Evolutionary conservation across 2,113 vertebrate genomes (phyloP), one percentile per base, ranked within the genome.

Genomic region (Spea bombifrons): DNA sequence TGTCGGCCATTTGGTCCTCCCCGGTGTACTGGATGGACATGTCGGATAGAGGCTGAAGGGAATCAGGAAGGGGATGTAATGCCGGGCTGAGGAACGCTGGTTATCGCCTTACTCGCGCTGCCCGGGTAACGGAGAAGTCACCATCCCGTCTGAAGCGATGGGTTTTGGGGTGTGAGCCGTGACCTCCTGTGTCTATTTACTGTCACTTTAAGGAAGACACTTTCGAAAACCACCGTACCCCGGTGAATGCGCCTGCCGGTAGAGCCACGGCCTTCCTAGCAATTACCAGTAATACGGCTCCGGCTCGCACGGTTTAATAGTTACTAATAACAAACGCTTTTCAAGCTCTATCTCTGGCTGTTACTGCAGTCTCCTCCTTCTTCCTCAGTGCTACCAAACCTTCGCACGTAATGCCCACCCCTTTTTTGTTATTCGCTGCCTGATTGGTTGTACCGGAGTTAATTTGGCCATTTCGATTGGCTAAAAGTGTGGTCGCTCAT

Each of bases 11-110:
- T 87, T 94, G 88, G 87, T 96, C 95, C 85, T 96, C 96, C 0
- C 83, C 84, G 75, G 88, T 88, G 89, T 96, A 98, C 92, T 94
- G 97, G 86, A 97, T 94, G 90, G 96, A 97, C 96, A 98, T 98
- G 82, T 10, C 55, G 50, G 15, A 8, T n/a, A n/a, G n/a, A 49
- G 44, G 13, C 69, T 5, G 69, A 53, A 5, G 7, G n/a, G 13
- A 17, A 10, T 7, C 6, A 30, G 17, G 57, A 15, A 16, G 61
- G 89, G 83, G 88, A 86, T 59, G 55, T 59, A 13, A 5, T 59
- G 84, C 88, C 83, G 76, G 50, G 9, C 50, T 52, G 78, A 83
- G 81, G 84, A 76, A 65, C 4, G 15, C 10, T 5, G 4, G n/a
- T 16, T 16, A 64, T 15, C 61, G 13, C 61, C 4, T 86, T 64